These are phyloP conservation scores for Enteromius anoplus DNA, from an alignment of 2,797 vertebrate genomes.

Conservation along the genomic window DNA sequence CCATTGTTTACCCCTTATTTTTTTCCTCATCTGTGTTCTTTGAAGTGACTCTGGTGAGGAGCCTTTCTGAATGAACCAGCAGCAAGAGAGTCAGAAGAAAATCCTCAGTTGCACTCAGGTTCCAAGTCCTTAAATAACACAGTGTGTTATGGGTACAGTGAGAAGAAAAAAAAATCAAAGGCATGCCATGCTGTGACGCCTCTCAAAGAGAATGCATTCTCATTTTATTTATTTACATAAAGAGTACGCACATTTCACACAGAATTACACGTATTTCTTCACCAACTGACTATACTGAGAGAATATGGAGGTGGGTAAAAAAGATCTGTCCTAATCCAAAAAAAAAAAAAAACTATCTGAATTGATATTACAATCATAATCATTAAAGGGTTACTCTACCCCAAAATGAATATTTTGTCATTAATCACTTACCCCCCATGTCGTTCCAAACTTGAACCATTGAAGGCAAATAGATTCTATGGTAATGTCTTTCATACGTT, in stretches of 20 bases:
- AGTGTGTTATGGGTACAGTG: not conserved
- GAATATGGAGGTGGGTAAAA: not conserved
- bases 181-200: not conserved
- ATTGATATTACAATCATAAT: not conserved
- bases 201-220: slow-evolving; percentile 23
- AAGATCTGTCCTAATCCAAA: not conserved
- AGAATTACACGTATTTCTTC: slow-evolving; percentile 54
- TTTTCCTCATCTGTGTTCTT: slow-evolving; percentile 54
- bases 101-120: not conserved
- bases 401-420: too few species aligned
- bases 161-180: slow-evolving; percentile 3
- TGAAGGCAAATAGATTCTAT: too few species aligned
- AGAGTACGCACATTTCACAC: slow-evolving; percentile 20
- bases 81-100: slow-evolving; percentile 4
- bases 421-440: too few species aligned
- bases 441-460: too few species aligned
- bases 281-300: not conserved
- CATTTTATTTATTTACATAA: slow-evolving; percentile 22
- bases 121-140: slow-evolving; percentile 33
- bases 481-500: too few species aligned
- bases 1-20: slow-evolving; percentile 60
- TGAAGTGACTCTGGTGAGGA: slow-evolving; percentile 54
- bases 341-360: not conserved
- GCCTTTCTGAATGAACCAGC: slow-evolving; percentile 45
- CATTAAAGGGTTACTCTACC: not conserved